Evolutionary conservation across 2,797 vertebrate species (phyloP), one percentile per base, ranked within the genome.

Genomic region (Protonibea diacanthus): DNA sequence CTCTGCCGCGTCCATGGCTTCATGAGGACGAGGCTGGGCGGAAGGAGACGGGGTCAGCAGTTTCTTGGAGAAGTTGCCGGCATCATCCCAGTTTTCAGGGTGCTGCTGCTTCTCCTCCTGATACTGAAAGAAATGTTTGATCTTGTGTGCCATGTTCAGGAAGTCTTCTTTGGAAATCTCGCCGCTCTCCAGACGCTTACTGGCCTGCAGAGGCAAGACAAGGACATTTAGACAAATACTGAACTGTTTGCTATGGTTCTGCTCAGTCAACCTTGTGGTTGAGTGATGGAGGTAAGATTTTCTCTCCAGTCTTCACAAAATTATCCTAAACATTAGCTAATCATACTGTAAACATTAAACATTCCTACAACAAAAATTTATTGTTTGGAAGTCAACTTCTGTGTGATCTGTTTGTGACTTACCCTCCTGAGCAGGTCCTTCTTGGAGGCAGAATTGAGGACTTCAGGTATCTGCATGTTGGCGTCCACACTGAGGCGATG

Each of bases 91-190:
- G 49, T 93, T 94, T 75, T 93, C 96, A 0, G 96, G 96, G 64
- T 96, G 95, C 88, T 97, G 92, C 86, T 83, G 97, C 89, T 96
- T 98, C 94, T 97, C 98, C 92, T 99, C 97, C 94, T 98, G 98
- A 85, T 99, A 99, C 89, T 98, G 97, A 94, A 99, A 99, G 62
- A 99, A 94, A 69, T 98, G 96, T 21, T 96, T 96, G 88, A 99
- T 98, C 93, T 98, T 96, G 94, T 99, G 98, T 73, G 96, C 98
- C 84, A 99, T 96, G 85, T 96, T 89, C 38, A 99, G 97, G 85
- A 99, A 99, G 21, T 98, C 97, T 64, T 99, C 98, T 78, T 97
- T 95, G 2, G 97, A 95, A 85, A 99, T 97, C 93, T 99, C 97
- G 0, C 97, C 97, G 10, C 95, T 96, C 70, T 96, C 92, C 81